Evolutionary conservation across 1,140 invertebrate genomes (phyloP).

Genomic region (Drosophila sucinea): DNA sequence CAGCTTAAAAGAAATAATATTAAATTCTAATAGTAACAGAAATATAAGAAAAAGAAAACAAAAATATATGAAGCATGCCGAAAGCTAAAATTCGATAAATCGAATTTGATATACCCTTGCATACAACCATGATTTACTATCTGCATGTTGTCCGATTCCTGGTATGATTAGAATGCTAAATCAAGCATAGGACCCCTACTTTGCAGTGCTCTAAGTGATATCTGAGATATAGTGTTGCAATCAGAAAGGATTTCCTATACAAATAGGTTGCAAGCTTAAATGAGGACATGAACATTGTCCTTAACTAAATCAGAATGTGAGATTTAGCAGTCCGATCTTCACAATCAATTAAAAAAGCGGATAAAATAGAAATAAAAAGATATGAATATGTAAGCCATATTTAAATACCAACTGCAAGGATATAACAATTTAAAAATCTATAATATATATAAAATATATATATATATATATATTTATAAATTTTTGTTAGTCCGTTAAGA

Average conservation of each 20-base stretch:
- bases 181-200: too few species aligned
- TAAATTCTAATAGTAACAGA: conserved; percentile 28
- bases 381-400: too few species aligned
- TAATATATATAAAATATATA: conserved; percentile 26
- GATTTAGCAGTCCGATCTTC: too few species aligned
- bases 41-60: background rate
- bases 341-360: too few species aligned
- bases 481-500: conserved; percentile 56
- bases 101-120: conserved; percentile 10
- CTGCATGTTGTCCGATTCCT: too few species aligned
- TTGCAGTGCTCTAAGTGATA: background rate
- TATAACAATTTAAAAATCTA: conserved; percentile 23
- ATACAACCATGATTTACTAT: background rate
- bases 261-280: too few species aligned
- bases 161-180: too few species aligned
- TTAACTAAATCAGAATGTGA: too few species aligned
- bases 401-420: background rate
- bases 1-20: conserved; percentile 39
- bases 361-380: too few species aligned
- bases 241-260: background rate
- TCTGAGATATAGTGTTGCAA: background rate
- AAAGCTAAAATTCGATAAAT: background rate
- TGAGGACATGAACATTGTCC: too few species aligned
- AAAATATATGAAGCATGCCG: background rate
- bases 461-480: conserved; percentile 48